Conservation (phyloP, 92 coral and sea anemone genomes). For the Plumapathes pennacea region DNA sequence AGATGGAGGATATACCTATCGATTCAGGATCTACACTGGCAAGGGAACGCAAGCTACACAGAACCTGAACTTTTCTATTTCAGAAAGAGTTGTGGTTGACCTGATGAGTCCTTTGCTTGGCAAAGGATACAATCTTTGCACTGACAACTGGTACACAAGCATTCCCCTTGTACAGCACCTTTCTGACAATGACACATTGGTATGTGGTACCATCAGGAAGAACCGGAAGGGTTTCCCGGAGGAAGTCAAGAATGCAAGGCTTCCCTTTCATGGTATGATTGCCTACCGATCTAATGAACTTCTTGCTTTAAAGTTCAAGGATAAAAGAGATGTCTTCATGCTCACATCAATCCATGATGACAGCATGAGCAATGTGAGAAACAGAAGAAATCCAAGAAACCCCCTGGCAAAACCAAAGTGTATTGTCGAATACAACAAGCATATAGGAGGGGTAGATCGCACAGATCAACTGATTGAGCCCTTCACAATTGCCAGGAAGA, state of each 20-base stretch:
- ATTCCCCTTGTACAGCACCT: conserved; percentile 3
- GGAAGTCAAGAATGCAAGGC: conserved; percentile 1
- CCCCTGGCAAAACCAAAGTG: conserved; percentile 7
- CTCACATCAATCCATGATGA: background rate
- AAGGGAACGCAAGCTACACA: background rate
- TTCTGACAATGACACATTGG: conserved; percentile 1
- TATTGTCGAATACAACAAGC: conserved; percentile 24
- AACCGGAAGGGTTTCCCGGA: conserved; percentile 29
- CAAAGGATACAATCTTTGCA: conserved; percentile 30
- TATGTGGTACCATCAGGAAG: conserved; percentile 5
- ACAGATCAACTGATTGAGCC: conserved; percentile 38
- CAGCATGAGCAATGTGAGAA: background rate
- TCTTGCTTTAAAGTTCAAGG: conserved; percentile 17
- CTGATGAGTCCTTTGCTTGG: conserved; percentile 19
- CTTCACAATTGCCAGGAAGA: conserved; percentile 22
- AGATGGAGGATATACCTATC: conserved; percentile 4
- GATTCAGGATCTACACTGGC: conserved; percentile 18
- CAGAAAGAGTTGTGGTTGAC: conserved; percentile 17
- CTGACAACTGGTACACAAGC: conserved; percentile 34
- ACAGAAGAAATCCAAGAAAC: background rate
- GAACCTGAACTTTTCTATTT: conserved; percentile 2
- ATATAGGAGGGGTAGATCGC: conserved; percentile 38
- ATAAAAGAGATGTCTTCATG: background rate
- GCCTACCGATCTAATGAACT: conserved; percentile 4
- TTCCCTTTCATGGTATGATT: background rate